phyloP scores from a whole-genome alignment of 2,797 vertebrate genomes.

The Galaxias olidus region DNA sequence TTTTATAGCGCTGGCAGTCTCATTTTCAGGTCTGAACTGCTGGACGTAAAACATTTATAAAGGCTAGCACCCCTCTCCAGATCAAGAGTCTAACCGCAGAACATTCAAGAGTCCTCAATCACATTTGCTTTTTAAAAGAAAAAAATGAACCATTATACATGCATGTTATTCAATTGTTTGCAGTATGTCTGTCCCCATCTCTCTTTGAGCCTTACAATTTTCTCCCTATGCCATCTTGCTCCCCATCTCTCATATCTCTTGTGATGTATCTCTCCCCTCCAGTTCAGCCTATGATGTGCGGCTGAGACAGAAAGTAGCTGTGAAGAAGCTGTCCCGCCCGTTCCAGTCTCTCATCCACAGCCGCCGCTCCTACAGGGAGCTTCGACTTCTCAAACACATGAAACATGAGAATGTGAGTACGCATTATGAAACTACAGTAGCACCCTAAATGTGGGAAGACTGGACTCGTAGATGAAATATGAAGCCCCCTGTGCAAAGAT shows the following conservation, averaged over 20 bases:
- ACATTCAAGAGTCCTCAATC: too few species aligned
- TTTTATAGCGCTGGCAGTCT: slow-evolving; percentile 17
- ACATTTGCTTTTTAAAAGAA: too few species aligned
- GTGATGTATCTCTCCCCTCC: slow-evolving; percentile 4
- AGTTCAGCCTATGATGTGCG: slow-evolving; percentile 91
- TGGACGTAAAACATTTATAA: too few species aligned
- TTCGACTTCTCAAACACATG: slow-evolving; percentile 97
- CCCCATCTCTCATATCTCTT: neutral
- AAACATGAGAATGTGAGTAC: slow-evolving; percentile 95
- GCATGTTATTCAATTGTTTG: too few species aligned
- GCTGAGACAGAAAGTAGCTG: slow-evolving; percentile 87
- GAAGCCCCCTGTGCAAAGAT: neutral
- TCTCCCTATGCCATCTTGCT: neutral
- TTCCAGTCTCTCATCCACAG: slow-evolving; percentile 97
- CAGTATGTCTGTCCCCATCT: too few species aligned
- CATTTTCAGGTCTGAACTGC: neutral
- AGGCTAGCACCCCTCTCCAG: too few species aligned
- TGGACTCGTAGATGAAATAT: neutral
- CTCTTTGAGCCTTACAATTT: too few species aligned
- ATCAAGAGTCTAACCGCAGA: too few species aligned
- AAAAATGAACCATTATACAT: too few species aligned
- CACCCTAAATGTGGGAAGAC: neutral
- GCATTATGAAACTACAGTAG: too few species aligned
- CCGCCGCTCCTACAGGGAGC: slow-evolving; percentile 93
- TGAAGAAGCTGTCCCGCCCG: slow-evolving; percentile 96